Percentiles rank a stretch among this genome's conserved stretches.
Evolutionary conservation across 2,797 vertebrate species (phyloP).

Genomic region (Gobio occitaniae): DNA sequence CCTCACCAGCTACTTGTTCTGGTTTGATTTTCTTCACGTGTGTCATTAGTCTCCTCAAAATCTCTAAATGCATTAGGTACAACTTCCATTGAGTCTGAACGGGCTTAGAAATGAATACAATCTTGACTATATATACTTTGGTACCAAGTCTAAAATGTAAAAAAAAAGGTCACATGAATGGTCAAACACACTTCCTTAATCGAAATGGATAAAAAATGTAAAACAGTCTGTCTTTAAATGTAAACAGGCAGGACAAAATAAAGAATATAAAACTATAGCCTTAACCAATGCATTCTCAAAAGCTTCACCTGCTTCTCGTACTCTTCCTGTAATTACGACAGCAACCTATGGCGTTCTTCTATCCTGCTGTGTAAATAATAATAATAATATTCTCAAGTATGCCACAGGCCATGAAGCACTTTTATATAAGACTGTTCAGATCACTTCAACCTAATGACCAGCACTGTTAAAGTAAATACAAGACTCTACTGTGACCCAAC

Average conservation of each 20-base stretch:
- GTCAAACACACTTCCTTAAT: slow-evolving; percentile 1
- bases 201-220: neutral
- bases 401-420: neutral
- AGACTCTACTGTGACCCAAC: neutral
- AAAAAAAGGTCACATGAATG: neutral
- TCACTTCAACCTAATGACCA: neutral
- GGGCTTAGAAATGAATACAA: neutral
- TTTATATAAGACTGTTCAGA: neutral
- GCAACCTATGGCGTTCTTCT: neutral
- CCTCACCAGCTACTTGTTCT: slow-evolving; percentile 16
- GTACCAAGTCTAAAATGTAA: neutral
- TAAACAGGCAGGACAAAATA: neutral
- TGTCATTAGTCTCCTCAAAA: neutral
- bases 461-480: neutral
- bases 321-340: slow-evolving; percentile 4
- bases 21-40: slow-evolving; percentile 21
- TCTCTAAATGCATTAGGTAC: slow-evolving; percentile 1
- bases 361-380: slow-evolving; percentile 14
- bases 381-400: neutral
- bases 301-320: neutral
- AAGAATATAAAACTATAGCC: neutral
- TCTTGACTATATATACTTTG: neutral
- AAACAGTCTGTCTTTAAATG: neutral
- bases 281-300: neutral
- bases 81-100: neutral